phyloP scores from a whole-genome alignment of 2,797 vertebrate genomes.

The Siniperca scherzeri region DNA sequence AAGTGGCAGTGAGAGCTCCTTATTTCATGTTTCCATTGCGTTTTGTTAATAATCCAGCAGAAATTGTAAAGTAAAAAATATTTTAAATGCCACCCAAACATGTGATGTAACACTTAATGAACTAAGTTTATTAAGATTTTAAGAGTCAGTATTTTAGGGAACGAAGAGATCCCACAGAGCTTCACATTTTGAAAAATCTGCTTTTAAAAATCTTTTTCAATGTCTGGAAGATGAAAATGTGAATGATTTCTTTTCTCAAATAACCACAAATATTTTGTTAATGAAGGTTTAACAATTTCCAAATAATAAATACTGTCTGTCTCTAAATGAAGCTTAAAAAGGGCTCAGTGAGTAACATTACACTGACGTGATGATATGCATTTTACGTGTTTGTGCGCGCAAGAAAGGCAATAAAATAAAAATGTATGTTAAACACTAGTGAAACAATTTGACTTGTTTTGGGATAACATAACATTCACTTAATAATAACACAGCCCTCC shows the following conservation, averaged over 20 bases:
- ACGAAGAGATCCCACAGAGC: not conserved
- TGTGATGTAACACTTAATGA: no score
- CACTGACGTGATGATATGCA: fast-evolving
- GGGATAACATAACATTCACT: not conserved
- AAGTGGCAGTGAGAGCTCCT: not conserved
- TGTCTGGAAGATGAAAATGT: not conserved
- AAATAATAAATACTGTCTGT: not conserved
- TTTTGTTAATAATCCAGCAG: not conserved
- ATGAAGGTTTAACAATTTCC: not conserved
- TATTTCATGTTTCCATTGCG: not conserved
- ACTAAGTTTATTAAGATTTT: not conserved
- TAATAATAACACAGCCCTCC: slow-evolving; percentile 3
- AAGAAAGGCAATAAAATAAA: not conserved
- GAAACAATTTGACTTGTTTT: not conserved
- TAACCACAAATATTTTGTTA: not conserved
- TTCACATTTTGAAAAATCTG: not conserved
- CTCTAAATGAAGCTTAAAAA: not conserved
- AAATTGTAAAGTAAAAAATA: not conserved
- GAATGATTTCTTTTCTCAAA: not conserved
- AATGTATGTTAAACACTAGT: not conserved
- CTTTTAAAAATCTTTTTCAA: not conserved
- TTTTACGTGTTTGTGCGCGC: not conserved
- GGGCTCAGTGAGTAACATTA: not conserved
- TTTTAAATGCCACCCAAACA: not conserved
- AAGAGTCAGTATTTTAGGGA: not conserved